Evolutionary conservation across 2,797 vertebrate genomes (phyloP).

Genomic region (Syndactyla subalaris): DNA sequence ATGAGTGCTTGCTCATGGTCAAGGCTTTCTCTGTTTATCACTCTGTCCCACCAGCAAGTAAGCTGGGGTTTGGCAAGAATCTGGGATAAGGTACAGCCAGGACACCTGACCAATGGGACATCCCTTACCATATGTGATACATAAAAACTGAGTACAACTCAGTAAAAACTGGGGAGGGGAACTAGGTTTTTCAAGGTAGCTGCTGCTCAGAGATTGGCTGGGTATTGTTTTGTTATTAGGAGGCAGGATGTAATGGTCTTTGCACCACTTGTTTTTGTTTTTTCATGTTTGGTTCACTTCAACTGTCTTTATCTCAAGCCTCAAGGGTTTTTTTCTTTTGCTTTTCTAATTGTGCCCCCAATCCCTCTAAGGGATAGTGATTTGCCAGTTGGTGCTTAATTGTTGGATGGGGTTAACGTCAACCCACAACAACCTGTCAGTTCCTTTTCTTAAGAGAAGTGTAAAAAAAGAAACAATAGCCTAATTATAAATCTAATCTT

Average conservation of each 20-base stretch:
- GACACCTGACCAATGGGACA: not conserved
- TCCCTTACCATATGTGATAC: not conserved
- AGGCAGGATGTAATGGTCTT: not conserved
- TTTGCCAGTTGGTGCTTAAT: not conserved
- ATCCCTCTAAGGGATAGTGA: fast-evolving
- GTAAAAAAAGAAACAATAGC: not conserved
- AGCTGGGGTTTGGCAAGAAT: not conserved
- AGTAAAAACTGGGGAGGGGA: not conserved
- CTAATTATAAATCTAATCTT: not conserved
- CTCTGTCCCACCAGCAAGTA: fast-evolving
- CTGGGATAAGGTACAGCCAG: not conserved
- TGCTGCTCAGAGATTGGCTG: not conserved
- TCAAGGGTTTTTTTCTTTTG: not conserved
- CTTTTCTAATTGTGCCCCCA: not conserved
- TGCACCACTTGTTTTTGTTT: not conserved
- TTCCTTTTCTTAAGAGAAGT: not conserved
- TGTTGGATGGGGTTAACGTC: not conserved
- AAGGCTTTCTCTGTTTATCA: not conserved
- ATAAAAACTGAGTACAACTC: not conserved
- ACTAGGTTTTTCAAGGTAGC: not conserved
- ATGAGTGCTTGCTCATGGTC: not conserved
- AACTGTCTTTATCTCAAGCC: not conserved
- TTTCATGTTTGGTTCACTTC: not conserved
- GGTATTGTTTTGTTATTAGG: fast-evolving
- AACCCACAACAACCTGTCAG: not conserved